These are phyloP conservation scores for Bombus waltoni DNA, from an alignment of 1,140 invertebrate species.

Conservation along the genomic window DNA sequence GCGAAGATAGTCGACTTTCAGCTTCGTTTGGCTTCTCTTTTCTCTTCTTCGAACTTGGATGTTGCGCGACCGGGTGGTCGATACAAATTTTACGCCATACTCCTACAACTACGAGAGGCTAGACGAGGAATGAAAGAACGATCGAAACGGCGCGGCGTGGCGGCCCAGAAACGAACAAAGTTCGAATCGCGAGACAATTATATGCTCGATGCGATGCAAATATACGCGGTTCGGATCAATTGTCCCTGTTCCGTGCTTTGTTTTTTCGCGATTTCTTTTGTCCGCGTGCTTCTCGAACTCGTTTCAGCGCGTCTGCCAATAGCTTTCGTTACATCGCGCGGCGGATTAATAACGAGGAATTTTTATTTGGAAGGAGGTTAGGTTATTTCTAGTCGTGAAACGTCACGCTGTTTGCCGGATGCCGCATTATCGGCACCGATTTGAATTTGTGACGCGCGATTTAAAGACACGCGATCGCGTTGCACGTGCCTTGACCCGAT, in stretches of 20 bases:
- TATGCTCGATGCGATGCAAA: neutral
- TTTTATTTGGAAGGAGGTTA: neutral
- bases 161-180: neutral
- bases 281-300: neutral
- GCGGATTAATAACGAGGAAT: neutral
- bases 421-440: conserved; percentile 6
- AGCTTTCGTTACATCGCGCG: too few relatives aligned
- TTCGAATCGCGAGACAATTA: conserved; percentile 2
- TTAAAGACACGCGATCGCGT: conserved; percentile 1
- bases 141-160: neutral
- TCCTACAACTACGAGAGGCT: neutral
- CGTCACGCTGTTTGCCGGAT: neutral
- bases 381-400: neutral
- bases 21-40: neutral
- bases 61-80: neutral
- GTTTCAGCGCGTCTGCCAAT: neutral
- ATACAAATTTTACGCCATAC: conserved; percentile 2
- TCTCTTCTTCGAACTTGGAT: neutral
- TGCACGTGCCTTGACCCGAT: conserved; percentile 1
- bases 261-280: neutral
- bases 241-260: neutral
- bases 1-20: neutral
- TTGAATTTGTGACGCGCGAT: conserved; percentile 14
- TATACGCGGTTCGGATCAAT: neutral
- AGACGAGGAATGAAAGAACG: conserved; percentile 8